A percentile compares a stretch with the other conserved stretches of the same genome.
phyloP scores from a whole-genome alignment of 2,888 invertebrate genomes.

The Julus scandinavius region DNA sequence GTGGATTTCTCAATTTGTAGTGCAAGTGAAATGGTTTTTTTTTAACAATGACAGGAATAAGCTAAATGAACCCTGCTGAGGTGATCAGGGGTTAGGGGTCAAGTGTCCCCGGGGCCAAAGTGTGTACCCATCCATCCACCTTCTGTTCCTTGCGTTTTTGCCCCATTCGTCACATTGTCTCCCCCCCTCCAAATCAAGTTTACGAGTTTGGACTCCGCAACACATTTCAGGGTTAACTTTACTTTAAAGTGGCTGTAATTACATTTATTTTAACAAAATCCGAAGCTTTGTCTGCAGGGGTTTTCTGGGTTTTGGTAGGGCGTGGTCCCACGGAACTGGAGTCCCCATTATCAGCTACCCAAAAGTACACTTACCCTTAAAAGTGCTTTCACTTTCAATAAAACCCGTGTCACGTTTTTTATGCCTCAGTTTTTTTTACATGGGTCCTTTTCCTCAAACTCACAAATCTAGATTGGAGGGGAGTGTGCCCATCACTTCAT shows the following conservation, averaged over 20 bases:
- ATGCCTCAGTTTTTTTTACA: background rate
- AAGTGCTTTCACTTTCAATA: slow-evolving; percentile 42
- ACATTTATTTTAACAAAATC: slow-evolving; percentile 35
- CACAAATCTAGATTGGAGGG: slow-evolving; percentile 22
- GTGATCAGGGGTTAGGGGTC: background rate
- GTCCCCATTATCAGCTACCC: slow-evolving; percentile 34
- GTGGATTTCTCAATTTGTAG: too few species aligned
- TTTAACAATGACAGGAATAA: background rate
- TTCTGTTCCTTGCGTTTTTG: slow-evolving; percentile 14
- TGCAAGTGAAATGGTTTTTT: too few species aligned
- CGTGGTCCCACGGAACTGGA: background rate
- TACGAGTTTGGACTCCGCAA: slow-evolving; percentile 16
- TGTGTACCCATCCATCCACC: slow-evolving; percentile 30
- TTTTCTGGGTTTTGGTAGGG: background rate
- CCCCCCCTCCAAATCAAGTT: background rate
- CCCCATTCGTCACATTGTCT: background rate
- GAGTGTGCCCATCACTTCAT: slow-evolving; percentile 17
- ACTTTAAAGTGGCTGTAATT: slow-evolving; percentile 32
- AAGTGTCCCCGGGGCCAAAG: background rate
- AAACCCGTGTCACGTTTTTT: slow-evolving; percentile 19
- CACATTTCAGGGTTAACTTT: slow-evolving; percentile 24
- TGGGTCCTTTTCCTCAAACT: background rate
- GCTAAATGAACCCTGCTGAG: background rate
- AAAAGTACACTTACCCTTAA: slow-evolving; percentile 25
- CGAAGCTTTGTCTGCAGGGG: background rate